Conservation (phyloP, 2,113 vertebrate genomes). For the Melanerpes formicivorus region DNA sequence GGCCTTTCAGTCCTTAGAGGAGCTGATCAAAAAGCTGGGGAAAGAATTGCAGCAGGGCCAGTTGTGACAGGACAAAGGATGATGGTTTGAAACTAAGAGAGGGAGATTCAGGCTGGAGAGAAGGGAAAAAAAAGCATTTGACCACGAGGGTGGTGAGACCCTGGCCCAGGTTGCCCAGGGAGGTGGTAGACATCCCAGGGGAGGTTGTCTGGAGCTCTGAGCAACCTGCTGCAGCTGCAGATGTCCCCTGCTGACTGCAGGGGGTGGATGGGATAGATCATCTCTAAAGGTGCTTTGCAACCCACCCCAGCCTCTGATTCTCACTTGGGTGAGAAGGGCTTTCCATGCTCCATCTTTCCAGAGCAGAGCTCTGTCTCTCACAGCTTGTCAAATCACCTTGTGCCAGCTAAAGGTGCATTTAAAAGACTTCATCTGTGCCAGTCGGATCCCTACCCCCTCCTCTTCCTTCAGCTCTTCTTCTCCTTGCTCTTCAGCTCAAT, state of each 20-base stretch:
- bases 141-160: not conserved
- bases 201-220: not conserved
- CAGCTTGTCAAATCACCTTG: slow-evolving; percentile 63
- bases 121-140: not conserved
- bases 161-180: not conserved
- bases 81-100: not conserved
- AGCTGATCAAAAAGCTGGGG: not conserved
- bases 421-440: slow-evolving; percentile 66
- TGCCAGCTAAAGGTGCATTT: slow-evolving; percentile 41
- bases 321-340: not conserved
- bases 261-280: not conserved
- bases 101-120: not conserved
- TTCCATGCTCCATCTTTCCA: slow-evolving; percentile 60
- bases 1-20: not conserved
- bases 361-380: not conserved
- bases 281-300: not conserved
- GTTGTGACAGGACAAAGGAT: not conserved
- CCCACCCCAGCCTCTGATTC: no score
- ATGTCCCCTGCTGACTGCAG: not conserved
- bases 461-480: not conserved
- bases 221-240: not conserved
- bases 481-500: not conserved
- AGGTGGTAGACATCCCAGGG: not conserved
- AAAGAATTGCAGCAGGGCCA: not conserved
- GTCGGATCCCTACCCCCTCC: not conserved